A percentile compares a stretch with the other conserved stretches of the same genome.
Conservation (phyloP, 2,888 invertebrate species). For the Zhuqinia jingwanae region DNA sequence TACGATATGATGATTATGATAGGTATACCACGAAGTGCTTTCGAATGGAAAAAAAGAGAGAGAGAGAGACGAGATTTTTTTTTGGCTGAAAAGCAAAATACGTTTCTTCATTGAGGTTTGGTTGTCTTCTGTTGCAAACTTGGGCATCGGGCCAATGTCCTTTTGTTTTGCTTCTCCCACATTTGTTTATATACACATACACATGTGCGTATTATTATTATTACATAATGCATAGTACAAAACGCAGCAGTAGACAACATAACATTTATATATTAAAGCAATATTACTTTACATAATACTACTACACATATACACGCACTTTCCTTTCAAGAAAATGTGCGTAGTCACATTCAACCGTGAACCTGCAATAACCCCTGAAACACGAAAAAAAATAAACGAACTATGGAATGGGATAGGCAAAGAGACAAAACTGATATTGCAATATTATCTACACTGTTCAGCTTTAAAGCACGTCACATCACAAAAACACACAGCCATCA, state of each 20-base stretch:
- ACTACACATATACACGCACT: too few relatives aligned
- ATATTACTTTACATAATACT: constrained; percentile 45
- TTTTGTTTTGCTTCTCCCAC: constrained; percentile 66
- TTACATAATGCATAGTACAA: constrained; percentile 51
- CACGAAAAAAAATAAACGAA: constrained; percentile 25
- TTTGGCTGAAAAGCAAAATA: constrained; percentile 62
- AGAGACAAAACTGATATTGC: constrained; percentile 38
- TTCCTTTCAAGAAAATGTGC: constrained; percentile 27
- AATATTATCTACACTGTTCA: neutral
- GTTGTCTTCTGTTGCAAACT: constrained; percentile 70
- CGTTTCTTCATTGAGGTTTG: constrained; percentile 46
- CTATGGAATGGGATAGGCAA: constrained; percentile 58
- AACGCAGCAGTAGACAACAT: constrained; percentile 26
- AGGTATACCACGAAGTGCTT: constrained; percentile 16
- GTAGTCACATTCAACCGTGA: constrained; percentile 36
- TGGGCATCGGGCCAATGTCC: constrained; percentile 78
- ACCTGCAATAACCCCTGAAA: constrained; percentile 41
- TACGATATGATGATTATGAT: constrained; percentile 14
- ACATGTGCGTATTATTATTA: too few relatives aligned
- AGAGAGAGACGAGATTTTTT: constrained; percentile 58
- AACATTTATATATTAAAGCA: neutral
- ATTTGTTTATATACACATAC: constrained; percentile 55
- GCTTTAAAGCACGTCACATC: constrained; percentile 19
- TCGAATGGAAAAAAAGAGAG: constrained; percentile 8
- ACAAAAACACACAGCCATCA: constrained; percentile 19